Evolutionary conservation across 2,888 invertebrate genomes (phyloP), one percentile per base, ranked within the genome.

Genomic region (Drepanosiphum platanoidis): DNA sequence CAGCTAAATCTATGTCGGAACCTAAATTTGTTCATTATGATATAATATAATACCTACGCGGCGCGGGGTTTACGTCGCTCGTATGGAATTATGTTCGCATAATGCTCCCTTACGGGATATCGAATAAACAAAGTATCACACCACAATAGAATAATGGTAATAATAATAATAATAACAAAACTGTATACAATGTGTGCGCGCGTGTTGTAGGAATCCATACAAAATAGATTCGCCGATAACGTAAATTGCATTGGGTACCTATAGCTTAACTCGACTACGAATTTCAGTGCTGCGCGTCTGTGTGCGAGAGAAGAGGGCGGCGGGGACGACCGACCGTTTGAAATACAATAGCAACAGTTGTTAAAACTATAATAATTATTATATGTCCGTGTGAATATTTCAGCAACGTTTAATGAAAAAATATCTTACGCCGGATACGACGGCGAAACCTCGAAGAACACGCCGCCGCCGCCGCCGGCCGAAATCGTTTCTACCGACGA

Each of bases 31-130:
- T 64, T 64, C 64, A 30, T 64, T 27, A 22, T 77, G 22, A n/a
- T 34, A 36, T 61, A 36, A 30, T 39, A 77, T 18, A n/a, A n/a
- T 30, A 9, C 1, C 9, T 30, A 30, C 27, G 30, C 7, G 5
- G 22, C 15, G 22, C 52, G 11, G 18, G 36, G 58, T 61, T 52
- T 52, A 77, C 27, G 13, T 61, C 61, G 18, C 36, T 77, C n/a
- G n/a, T n/a, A 27, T 18, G 61, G 61, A 39, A 77, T 77, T 77
- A 77, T 18, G 77, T 77, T 77, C 39, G 15, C 61, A 77, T 77
- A 77, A 77, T 77, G 36, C 77, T 27, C 18, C 39, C 15, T 58
- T 61, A 36, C 39, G 18, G 36, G 61, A 39, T 77, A 61, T 61
- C 30, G 36, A 77, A 77, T 61, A 61, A 77, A 77, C 77, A 77